These are phyloP conservation scores for Sciaenops ocellatus DNA, from an alignment of 2,797 vertebrate genomes.

Conservation along the genomic window DNA sequence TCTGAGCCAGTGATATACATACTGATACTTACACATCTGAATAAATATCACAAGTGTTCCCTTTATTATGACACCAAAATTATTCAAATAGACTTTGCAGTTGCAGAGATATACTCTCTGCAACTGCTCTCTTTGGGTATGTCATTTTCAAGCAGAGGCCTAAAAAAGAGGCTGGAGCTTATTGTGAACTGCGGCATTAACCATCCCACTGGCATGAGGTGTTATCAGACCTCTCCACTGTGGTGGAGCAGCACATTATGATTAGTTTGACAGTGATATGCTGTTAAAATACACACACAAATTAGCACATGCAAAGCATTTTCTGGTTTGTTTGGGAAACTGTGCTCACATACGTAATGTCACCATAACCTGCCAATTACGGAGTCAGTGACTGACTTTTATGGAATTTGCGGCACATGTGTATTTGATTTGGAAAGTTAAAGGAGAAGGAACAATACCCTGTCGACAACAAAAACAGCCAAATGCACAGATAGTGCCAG, in stretches of 20 bases:
- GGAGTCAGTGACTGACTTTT: conserved; percentile 21
- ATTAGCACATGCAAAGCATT: not conserved
- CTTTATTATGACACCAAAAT: too few relatives aligned
- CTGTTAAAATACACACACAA: not conserved
- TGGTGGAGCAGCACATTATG: not conserved
- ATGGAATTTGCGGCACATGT: conserved; percentile 6
- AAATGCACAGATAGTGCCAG: conserved; percentile 27
- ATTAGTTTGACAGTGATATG: conserved; percentile 15
- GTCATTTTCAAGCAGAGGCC: too few relatives aligned
- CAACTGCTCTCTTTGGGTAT: too few relatives aligned
- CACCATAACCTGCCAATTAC: conserved; percentile 11
- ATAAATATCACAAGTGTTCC: too few relatives aligned
- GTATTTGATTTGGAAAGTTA: conserved; percentile 54
- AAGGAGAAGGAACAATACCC: conserved; percentile 26
- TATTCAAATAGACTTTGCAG: too few relatives aligned
- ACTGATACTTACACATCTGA: too few relatives aligned
- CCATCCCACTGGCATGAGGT: not conserved
- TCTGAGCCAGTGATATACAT: too few relatives aligned
- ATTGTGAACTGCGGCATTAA: too few relatives aligned
- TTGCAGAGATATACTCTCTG: too few relatives aligned
- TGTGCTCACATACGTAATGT: conserved; percentile 14
- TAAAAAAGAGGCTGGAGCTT: too few relatives aligned
- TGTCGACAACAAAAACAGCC: conserved; percentile 25
- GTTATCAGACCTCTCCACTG: not conserved
- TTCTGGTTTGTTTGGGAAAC: conserved; percentile 18